Evolutionary conservation across 2,888 invertebrate species (phyloP), one percentile per base, ranked within the genome.

Genomic region (Apamea sordens): DNA sequence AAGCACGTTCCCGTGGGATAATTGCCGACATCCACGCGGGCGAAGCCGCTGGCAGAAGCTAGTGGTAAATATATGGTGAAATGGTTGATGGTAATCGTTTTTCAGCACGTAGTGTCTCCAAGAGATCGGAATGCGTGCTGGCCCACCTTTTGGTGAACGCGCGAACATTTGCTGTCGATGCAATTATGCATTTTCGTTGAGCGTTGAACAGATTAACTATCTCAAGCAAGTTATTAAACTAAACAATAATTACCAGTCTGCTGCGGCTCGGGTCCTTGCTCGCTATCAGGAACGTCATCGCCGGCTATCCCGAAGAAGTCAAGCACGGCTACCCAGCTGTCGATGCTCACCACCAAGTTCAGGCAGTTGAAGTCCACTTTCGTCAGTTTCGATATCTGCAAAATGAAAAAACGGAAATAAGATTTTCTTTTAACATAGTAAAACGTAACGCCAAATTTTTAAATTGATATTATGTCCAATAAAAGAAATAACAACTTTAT

Each of bases 301-400:
- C 94, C 96, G 24, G 95, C 95, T 41, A 96, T 95, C 53, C 99
- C 99, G 91, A 99, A 98, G 94, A 99, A 99, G 95, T 99, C 99
- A 74, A 99, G 97, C 67, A 99, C 98, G 56, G 99, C 98, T 89
- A 99, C 98, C 99, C 99, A 99, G 73, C 99, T 99, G 93, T 99
- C 98, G 44, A 99, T 98, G 92, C 99, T 99, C 86, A 99, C 97
- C 53, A 99, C 98, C 85, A 99, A 97, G 94, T 99, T 99, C 88
- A 99, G 96, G 90, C 99, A 98, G 93, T 99, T 99, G 94, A 99
- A 99, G 92, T 99, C 99, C 41, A 99, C 98, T 75, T 97, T 97
- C 13, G 98, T 97, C 67, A 98, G 97, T 86, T 98, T 97, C 65
- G 97, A 97, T 72, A 89, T 83, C 89, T 21, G 36, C 10, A 24